A percentile compares a stretch with the other conserved stretches of the same genome.
These are phyloP conservation scores for Amblyornis subalaris DNA, from an alignment of 2,113 vertebrate species.

Conservation along the genomic window DNA sequence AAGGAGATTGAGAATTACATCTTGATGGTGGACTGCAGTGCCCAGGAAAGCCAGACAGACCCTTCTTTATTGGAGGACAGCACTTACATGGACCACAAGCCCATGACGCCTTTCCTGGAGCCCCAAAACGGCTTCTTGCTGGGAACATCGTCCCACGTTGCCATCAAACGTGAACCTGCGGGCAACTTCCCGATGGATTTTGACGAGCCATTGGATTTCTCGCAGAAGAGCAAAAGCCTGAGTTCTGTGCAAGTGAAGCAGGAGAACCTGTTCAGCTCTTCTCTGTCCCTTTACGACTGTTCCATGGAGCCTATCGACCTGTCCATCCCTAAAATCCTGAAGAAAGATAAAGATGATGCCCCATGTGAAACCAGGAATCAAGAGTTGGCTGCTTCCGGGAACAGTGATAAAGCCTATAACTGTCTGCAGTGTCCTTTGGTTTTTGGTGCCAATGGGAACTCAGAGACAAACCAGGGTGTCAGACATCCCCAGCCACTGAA, in stretches of 20 bases:
- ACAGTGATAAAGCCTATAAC: slow-evolving; percentile 50
- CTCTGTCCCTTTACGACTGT: slow-evolving; percentile 71
- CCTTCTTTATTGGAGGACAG: slow-evolving; percentile 56
- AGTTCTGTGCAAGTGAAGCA: slow-evolving; percentile 78
- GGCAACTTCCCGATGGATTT: slow-evolving; percentile 73
- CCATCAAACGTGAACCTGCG: slow-evolving; percentile 81
- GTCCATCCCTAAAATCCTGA: slow-evolving; percentile 83
- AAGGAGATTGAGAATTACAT: slow-evolving; percentile 90
- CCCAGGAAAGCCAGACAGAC: slow-evolving; percentile 46
- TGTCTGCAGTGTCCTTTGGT: slow-evolving; percentile 52
- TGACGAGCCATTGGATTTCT: slow-evolving; percentile 92
- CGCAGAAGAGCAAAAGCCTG: slow-evolving; percentile 79
- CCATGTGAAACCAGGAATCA: slow-evolving; percentile 69
- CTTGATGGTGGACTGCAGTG: slow-evolving; percentile 69
- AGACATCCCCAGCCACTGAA: slow-evolving; percentile 68
- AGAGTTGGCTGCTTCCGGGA: slow-evolving; percentile 46
- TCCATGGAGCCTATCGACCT: slow-evolving; percentile 91
- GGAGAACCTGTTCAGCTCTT: slow-evolving; percentile 70
- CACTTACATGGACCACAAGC: slow-evolving; percentile 63
- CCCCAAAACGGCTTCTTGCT: slow-evolving; percentile 65
- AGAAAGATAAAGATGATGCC: slow-evolving; percentile 71
- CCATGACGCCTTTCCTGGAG: slow-evolving; percentile 66
- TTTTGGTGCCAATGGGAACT: slow-evolving; percentile 52
- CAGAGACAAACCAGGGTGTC: slow-evolving; percentile 61
- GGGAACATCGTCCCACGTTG: neutral